These are phyloP conservation scores for Microcebus ravelobensis DNA, from an alignment of 2,113 vertebrate species.

Conservation along the genomic window DNA sequence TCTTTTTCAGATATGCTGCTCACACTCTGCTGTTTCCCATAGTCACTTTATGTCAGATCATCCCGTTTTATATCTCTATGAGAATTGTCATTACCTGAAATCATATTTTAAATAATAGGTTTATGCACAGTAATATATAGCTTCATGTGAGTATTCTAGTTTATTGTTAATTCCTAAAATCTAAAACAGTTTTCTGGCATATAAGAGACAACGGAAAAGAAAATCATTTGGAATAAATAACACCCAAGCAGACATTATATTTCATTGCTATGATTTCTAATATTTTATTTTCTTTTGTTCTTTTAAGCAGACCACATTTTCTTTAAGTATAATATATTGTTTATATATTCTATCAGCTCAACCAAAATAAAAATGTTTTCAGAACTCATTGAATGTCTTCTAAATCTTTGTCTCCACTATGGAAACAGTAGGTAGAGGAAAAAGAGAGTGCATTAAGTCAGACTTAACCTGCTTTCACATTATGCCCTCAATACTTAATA, in stretches of 20 bases:
- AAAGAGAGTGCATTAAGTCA: not conserved
- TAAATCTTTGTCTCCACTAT: not conserved
- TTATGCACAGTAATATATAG: not conserved
- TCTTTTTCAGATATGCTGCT: not conserved
- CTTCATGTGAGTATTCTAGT: not conserved
- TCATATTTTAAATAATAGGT: not conserved
- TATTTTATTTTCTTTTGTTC: not conserved
- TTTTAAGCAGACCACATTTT: not conserved
- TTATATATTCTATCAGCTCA: not conserved
- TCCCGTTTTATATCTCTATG: not conserved
- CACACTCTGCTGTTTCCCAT: no score
- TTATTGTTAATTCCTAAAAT: not conserved
- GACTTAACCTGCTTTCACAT: not conserved
- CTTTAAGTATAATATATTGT: not conserved
- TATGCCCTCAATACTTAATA: not conserved
- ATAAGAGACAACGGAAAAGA: not conserved
- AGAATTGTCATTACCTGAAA: not conserved
- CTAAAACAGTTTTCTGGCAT: not conserved
- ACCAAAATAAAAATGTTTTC: not conserved
- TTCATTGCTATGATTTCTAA: not conserved
- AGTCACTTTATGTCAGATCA: not conserved
- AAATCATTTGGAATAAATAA: not conserved
- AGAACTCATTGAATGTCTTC: not conserved
- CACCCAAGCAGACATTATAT: not conserved
- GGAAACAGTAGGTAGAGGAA: not conserved